Percentiles rank a stretch among this genome's conserved stretches.
Conservation (phyloP, 2,113 vertebrate genomes). For the Microtus ochrogaster region DNA sequence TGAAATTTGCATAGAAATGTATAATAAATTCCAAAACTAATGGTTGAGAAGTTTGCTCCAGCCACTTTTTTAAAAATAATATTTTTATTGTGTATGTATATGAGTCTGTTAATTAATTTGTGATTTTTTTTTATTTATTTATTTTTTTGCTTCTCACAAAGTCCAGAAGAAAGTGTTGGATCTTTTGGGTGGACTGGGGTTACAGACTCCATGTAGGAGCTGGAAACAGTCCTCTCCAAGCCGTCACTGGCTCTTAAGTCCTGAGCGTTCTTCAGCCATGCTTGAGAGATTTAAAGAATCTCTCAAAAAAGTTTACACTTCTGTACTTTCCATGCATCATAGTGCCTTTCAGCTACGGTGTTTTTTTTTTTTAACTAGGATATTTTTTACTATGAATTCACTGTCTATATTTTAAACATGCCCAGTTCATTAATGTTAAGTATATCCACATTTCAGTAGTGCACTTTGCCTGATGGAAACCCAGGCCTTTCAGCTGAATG, state of each 20-base stretch:
- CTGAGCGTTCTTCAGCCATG: not conserved
- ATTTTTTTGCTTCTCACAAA: not conserved
- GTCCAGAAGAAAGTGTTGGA: not conserved
- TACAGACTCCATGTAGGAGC: not conserved
- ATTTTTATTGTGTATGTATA: not conserved
- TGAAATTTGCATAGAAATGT: constrained; percentile 21
- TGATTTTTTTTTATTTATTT: not conserved
- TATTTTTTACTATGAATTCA: constrained; percentile 55
- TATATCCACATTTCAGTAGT: not conserved
- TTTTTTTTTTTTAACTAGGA: not conserved
- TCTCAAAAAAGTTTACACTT: not conserved
- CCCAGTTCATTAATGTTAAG: not conserved
- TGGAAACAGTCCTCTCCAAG: not conserved
- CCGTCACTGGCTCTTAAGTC: not conserved
- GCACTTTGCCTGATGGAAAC: not conserved
- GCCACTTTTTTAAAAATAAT: not conserved
- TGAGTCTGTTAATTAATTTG: not conserved
- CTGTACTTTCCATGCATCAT: not conserved
- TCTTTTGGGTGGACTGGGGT: not conserved
- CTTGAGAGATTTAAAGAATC: not conserved
- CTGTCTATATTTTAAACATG: not conserved
- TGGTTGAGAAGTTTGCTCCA: constrained; percentile 22
- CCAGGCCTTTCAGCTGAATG: not conserved
- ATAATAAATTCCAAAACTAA: constrained; percentile 44
- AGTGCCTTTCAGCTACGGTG: not conserved